Evolutionary conservation across 2,888 invertebrate genomes (phyloP).

Genomic region (Apotomis turbidana): DNA sequence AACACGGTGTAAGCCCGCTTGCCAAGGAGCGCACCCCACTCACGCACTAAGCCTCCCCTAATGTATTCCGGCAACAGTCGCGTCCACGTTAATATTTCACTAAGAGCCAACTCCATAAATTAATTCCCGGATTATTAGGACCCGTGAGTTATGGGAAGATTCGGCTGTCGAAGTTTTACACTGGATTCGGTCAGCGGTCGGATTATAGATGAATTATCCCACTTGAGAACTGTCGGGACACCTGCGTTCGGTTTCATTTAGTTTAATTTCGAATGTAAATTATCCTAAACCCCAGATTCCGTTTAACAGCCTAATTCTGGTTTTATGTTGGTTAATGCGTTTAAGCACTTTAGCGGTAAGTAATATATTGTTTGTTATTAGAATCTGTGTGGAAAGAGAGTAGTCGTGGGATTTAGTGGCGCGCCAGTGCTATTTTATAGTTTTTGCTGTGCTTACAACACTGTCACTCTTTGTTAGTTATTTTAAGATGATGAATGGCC

Average conservation of each 20-base stretch:
- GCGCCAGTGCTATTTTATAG: too few species aligned
- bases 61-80: constrained; percentile 31
- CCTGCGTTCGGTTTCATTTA: constrained; percentile 17
- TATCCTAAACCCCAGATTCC: background rate
- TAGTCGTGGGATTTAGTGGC: too few species aligned
- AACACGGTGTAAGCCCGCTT: constrained; percentile 1
- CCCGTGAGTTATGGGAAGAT: constrained; percentile 39
- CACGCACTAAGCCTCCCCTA: constrained; percentile 27
- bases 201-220: constrained; percentile 25
- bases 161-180: constrained; percentile 41
- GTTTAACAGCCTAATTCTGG: background rate
- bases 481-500: too few species aligned
- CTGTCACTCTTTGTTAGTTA: too few species aligned
- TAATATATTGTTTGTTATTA: background rate
- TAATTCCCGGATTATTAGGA: constrained; percentile 41
- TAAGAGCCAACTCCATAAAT: constrained; percentile 38
- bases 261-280: constrained; percentile 17
- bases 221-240: constrained; percentile 19
- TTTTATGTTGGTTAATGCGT: background rate
- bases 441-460: too few species aligned
- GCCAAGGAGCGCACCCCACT: constrained; percentile 24
- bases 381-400: too few species aligned
- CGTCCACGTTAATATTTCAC: constrained; percentile 38
- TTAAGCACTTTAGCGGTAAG: background rate
- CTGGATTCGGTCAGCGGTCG: constrained; percentile 2